Base-by-base conservation (phyloP, 2,888 invertebrate species). In the Cremastinae sp. region DNA sequence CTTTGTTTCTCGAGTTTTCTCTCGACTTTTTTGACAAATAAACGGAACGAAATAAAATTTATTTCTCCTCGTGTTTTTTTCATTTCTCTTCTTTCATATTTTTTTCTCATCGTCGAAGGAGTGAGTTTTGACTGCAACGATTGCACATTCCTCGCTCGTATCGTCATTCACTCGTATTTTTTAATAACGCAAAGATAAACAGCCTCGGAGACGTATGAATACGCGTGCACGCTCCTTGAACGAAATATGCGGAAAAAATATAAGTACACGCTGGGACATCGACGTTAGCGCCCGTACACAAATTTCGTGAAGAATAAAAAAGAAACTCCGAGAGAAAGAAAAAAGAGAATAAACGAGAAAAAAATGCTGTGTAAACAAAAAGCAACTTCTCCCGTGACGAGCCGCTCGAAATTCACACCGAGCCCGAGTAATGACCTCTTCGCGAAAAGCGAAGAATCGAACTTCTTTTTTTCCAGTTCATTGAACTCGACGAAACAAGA, bases 351-450 rank as follows among this genome's bases (percentile, higher is more conserved):
- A n/a, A n/a, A n/a, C n/a, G n/a, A n/a, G n/a, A n/a, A n/a, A n/a
- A 70, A 65, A 75, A 72, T 68, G 75, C 66, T 68, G 68, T 43
- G 51, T 49, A 75, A 75, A 72, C 72, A 75, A 68, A 72, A 55
- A 39, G n/a, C 39, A n/a, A n/a, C n/a, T n/a, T n/a, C n/a, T n/a
- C 59, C 41, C 39, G 69, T 68, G 22, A 49, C 56, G 55, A 51
- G 47, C 49, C 49, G n/a, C n/a, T 59, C 49, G 51, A 62, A 55
- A 43, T 18, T 28, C 9, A 37, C 35, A 62, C 71, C 47, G 55
- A 18, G 18, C 55, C 51, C 62, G 72, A 68, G 62, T 61, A 68
- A 69, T 55, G 62, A 62, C 49, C 68, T n/a, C 55, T 41, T 39
- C 20, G 28, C 8, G 12, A 51, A 58, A 69, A 49, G 51, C n/a